Percentiles rank a stretch among this genome's conserved stretches.
Conservation (phyloP, 2,888 invertebrate genomes). For the Serripes groenlandicus region DNA sequence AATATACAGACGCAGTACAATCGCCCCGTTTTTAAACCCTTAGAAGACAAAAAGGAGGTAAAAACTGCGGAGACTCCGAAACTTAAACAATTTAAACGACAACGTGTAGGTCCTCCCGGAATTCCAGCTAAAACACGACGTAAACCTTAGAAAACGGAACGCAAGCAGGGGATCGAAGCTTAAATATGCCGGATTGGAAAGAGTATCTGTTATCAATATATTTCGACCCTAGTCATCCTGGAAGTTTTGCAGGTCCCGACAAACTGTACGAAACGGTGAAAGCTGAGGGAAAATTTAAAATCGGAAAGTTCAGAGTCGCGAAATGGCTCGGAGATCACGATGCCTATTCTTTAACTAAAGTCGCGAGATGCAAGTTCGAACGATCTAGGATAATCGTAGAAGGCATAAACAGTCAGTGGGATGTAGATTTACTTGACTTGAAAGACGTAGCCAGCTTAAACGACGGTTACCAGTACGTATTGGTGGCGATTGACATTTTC, state of each 20-base stretch:
- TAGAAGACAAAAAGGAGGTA: neutral
- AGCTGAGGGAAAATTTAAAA: neutral
- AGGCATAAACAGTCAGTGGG: slow-evolving; percentile 48
- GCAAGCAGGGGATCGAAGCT: neutral
- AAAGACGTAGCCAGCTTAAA: slow-evolving; percentile 21
- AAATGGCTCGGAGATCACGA: slow-evolving; percentile 44
- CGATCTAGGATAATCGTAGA: slow-evolving; percentile 33
- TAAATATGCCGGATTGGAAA: slow-evolving; percentile 34
- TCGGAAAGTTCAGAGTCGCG: neutral
- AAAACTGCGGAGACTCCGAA: neutral
- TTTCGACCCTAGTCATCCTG: slow-evolving; percentile 17
- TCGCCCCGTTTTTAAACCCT: neutral
- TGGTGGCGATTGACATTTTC: slow-evolving; percentile 15
- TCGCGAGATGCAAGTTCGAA: slow-evolving; percentile 24
- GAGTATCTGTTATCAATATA: slow-evolving; percentile 15
- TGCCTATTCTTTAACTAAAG: slow-evolving; percentile 39
- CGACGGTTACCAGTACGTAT: slow-evolving; percentile 33
- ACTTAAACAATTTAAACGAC: neutral
- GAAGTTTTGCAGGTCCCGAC: slow-evolving; percentile 20
- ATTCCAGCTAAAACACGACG: neutral
- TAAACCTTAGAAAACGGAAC: neutral
- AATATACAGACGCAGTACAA: no score
- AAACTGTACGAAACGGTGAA: slow-evolving; percentile 12
- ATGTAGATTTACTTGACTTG: slow-evolving; percentile 43
- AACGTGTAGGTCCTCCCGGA: neutral